Evolutionary conservation across 1,140 invertebrate species (phyloP), one percentile per base, ranked within the genome.

Genomic region (Drosophila elegans): DNA sequence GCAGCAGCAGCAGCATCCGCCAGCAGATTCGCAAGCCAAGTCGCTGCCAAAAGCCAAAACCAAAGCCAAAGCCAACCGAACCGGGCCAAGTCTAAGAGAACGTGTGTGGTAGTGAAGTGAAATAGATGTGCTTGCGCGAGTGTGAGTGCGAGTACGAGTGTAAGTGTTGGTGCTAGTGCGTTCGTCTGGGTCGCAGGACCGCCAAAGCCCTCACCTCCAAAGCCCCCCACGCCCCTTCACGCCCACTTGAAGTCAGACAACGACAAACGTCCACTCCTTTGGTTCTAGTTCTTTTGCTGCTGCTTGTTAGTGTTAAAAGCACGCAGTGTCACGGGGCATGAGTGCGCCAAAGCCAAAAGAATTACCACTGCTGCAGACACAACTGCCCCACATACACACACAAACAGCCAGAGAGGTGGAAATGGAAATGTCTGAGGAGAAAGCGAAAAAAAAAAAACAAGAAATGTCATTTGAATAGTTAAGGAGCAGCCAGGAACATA

Each of bases 401-500:
- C 16, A 46, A 34, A 55, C 11, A 57, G 25, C 44, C n/a, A 11
- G 36, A 48, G 13, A 64, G 29, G 34, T 6, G 44, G 9, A 16
- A n/a, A 16, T 21, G 42, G 13, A 44, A 21, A 44, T 25, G 39
- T 7, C 13, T 29, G 42, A 59, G 32, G 32, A 34, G 16, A 46
- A 46, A 42, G 27, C 16, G 16, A 21, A 32, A 32, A 32, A 32
- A 32, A 32, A 32, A 32, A 68, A 41, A 46, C 32, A 54, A 51
- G 53, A 80, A 85, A 67, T 72, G 67, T 44, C 59, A 54, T 80
- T 88, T 74, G 56, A 86, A 79, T 77, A 61, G 76, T 76, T 73
- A 76, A 82, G 60, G 56, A 73, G 60, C 46, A 62, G 69, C 51
- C 52, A 56, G 53, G 49, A 63, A 76, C 61, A 34, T 13, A 55